Base-by-base conservation (phyloP, 2,797 vertebrate species). In the Leptodactylus fallax region DNA sequence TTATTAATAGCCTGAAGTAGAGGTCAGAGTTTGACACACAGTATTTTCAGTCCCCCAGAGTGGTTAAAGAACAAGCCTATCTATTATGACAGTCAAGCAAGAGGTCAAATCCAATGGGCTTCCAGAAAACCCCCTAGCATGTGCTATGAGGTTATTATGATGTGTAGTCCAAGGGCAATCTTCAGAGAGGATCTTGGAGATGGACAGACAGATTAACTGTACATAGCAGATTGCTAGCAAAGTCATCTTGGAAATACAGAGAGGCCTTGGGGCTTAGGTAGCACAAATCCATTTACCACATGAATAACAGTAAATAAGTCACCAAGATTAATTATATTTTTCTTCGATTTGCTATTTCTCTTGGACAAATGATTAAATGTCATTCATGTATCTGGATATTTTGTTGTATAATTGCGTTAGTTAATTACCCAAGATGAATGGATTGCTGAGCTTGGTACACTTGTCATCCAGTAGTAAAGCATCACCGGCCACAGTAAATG, bases 51-150 rank as follows among this genome's bases (percentile, higher is more conserved):
- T 78, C 45, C 81, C 53, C 53, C 56, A 79, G 53, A 82, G n/a
- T 58, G 12, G 51, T 53, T 63, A 5, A 55, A 85, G 86, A 79
- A 78, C 21, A 56, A 82, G 71, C 71, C 84, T 82, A 89, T 89
- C 83, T 89, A 83, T 86, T 76, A 86, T 89, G 88, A 89, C 87
- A 89, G 87, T 82, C 69, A 85, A 77, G 49, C 58, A 79, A 86
- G 63, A 86, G 88, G 84, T 83, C 88, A 83, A 7, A 45, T 36
- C 51, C 23, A 63, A 49, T 79, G 53, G 88, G 21, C 51, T 86
- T 86, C 27, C 74, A 84, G 61, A 89, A 86, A 89, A 82, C 79
- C 88, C 84, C 61, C n/a, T 21, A 72, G 88, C 84, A 79, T 79
- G 72, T 82, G 88, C 79, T 79, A 49, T 79, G 17, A 83, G 88